phyloP scores from a whole-genome alignment of 53 echinoderm and acorn worm species.

The Antedon mediterranea region DNA sequence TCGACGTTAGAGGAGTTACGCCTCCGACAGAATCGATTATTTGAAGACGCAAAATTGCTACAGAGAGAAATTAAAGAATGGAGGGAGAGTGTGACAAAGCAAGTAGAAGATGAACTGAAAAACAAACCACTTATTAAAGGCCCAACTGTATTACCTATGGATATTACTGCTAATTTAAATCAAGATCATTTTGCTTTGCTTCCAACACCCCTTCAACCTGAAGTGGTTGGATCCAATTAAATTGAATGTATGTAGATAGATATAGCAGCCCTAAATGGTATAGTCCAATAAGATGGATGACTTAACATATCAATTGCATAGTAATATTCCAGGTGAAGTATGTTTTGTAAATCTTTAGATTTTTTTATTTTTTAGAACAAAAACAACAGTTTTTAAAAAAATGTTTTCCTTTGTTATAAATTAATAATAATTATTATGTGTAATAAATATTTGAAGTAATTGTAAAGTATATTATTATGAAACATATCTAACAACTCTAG shows the following conservation, averaged over 20 bases:
- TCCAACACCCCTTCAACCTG: not conserved
- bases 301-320: too few relatives aligned
- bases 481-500: too few relatives aligned
- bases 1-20: slow-evolving; percentile 79
- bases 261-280: too few relatives aligned
- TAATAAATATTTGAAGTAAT: too few relatives aligned
- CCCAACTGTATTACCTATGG: not conserved
- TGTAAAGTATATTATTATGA: too few relatives aligned
- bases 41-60: slow-evolving; percentile 58
- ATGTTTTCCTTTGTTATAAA: too few relatives aligned
- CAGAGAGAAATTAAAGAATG: slow-evolving; percentile 67
- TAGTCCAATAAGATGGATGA: too few relatives aligned
- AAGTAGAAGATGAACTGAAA: slow-evolving; percentile 1
- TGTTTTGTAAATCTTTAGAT: too few relatives aligned
- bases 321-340: too few relatives aligned
- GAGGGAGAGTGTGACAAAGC: slow-evolving; percentile 46
- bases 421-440: too few relatives aligned
- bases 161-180: not conserved
- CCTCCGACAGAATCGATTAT: slow-evolving; percentile 59
- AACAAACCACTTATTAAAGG: not conserved
- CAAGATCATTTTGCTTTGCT: not conserved
- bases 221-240: not conserved
- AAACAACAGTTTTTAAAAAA: too few relatives aligned
- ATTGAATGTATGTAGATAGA: not conserved
- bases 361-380: too few relatives aligned